Percentiles rank a stretch among this genome's conserved stretches.
Conservation (phyloP, 2,888 invertebrate genomes). For the Metallyticus violacea region DNA sequence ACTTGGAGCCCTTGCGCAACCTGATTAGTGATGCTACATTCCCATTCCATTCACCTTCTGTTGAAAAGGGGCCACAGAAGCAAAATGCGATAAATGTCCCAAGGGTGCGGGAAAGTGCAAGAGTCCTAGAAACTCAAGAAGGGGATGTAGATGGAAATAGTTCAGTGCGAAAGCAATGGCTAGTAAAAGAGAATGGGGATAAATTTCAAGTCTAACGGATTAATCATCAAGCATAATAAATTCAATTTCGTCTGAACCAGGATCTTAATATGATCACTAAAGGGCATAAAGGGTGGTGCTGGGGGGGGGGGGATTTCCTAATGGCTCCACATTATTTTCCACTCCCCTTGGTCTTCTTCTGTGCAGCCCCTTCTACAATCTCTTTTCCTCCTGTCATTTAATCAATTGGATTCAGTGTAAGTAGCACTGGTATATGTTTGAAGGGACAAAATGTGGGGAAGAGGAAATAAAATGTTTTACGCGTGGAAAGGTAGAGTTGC, state of each 20-base stretch:
- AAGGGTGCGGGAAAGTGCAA: not conserved
- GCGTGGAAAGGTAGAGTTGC: not conserved
- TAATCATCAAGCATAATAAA: slow-evolving; percentile 27
- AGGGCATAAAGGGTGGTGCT: not conserved
- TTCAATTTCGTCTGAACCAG: slow-evolving; percentile 13
- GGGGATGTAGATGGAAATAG: not conserved
- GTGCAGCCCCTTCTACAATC: not conserved
- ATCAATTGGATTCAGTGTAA: not conserved
- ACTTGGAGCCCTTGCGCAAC: not conserved
- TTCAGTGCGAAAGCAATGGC: too few species aligned
- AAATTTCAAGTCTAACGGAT: not conserved
- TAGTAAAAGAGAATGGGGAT: not conserved
- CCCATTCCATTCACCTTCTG: not conserved
- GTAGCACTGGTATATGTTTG: not conserved
- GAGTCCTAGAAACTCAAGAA: too few species aligned
- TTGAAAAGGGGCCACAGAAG: not conserved
- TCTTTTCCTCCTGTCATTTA: not conserved
- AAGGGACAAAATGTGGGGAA: not conserved
- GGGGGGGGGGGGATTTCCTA: not conserved
- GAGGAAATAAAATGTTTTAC: not conserved
- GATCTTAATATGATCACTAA: slow-evolving; percentile 12
- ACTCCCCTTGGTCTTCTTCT: not conserved
- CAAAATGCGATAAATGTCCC: not conserved
- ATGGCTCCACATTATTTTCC: not conserved
- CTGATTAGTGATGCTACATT: not conserved